Evolutionary conservation across 2,113 vertebrate species (phyloP), one percentile per base, ranked within the genome.

Genomic region (Neolamprologus toae): DNA sequence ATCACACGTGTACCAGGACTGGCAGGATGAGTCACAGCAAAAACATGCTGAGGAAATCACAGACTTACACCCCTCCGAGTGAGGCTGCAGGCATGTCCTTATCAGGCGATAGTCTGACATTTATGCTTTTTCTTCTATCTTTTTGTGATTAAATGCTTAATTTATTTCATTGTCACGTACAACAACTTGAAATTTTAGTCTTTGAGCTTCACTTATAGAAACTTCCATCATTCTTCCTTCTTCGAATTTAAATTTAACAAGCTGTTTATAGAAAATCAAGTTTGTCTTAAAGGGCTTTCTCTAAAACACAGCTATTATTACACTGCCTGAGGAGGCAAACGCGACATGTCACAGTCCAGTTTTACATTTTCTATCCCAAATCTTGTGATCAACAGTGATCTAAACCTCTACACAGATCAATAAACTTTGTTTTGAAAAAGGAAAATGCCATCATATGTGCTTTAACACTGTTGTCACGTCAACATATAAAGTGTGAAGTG

Each of bases 401-500:
- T 61, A 68, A 83, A 81, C 23, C 17, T 33, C 26, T n/a, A 40
- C 26, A 49, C 9, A 11, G 59, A 89, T 83, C 78, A 87, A 81
- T 82, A 68, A 19, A 81, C 59, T 88, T 86, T 54, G 10, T 12
- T 12, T 12, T 82, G 59, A 42, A 13, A 21, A 28, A 16, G 7
- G 23, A 86, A 42, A 82, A 68, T 28, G 12, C 51, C 37, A 55
- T 89, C 47, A 61, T 55, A 71, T 63, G 26, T 85, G 76, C 55
- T 83, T 68, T 73, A 88, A 90, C 47, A 57, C 84, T 85, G 89
- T 87, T 92, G 83, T 91, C 86, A 86, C 73, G 81, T 90, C 81
- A 85, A 82, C 47, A 76, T 73, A 13, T 71, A 87, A 91, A 88
- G 88, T 90, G 92, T 87, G 89, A 92, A 89, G 85, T 85, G 80